These are phyloP conservation scores for Odontothrips loti DNA, from an alignment of 2,888 invertebrate genomes.

Conservation along the genomic window DNA sequence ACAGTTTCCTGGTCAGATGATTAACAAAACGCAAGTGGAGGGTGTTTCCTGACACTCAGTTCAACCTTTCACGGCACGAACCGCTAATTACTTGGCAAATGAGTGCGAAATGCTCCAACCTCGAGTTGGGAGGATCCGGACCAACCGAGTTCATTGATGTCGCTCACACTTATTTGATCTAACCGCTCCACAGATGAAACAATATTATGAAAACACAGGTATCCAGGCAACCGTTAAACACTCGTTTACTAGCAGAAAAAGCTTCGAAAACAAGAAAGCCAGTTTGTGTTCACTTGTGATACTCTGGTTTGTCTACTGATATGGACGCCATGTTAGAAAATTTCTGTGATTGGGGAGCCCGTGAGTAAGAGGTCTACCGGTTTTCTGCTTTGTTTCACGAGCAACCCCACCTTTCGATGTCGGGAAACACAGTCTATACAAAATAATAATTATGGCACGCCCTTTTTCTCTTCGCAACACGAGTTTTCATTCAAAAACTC, in stretches of 20 bases:
- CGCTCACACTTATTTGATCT: neutral
- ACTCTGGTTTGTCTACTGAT: slow-evolving; percentile 26
- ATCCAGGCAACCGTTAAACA: neutral
- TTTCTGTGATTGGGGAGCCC: neutral
- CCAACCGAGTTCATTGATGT: neutral
- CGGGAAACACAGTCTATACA: no score
- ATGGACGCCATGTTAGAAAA: slow-evolving; percentile 20
- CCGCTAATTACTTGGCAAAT: slow-evolving; percentile 17
- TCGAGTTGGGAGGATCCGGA: slow-evolving; percentile 6
- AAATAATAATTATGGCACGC: no score
- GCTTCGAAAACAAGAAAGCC: neutral
- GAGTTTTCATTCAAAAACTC: no score
- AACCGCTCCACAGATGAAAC: neutral
- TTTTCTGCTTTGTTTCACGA: no score
- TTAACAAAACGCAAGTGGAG: neutral
- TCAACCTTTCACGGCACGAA: neutral
- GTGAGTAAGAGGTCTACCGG: neutral
- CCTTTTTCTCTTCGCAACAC: no score
- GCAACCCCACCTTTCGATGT: no score
- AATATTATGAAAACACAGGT: neutral
- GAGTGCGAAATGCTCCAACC: slow-evolving; percentile 17
- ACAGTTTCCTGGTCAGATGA: neutral
- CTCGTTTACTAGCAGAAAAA: neutral
- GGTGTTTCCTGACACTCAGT: neutral
- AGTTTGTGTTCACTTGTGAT: slow-evolving; percentile 20